A percentile compares a stretch with the other conserved stretches of the same genome.
Evolutionary conservation across 2,797 vertebrate species (phyloP).

Genomic region (Pantherophis vulpinus): DNA sequence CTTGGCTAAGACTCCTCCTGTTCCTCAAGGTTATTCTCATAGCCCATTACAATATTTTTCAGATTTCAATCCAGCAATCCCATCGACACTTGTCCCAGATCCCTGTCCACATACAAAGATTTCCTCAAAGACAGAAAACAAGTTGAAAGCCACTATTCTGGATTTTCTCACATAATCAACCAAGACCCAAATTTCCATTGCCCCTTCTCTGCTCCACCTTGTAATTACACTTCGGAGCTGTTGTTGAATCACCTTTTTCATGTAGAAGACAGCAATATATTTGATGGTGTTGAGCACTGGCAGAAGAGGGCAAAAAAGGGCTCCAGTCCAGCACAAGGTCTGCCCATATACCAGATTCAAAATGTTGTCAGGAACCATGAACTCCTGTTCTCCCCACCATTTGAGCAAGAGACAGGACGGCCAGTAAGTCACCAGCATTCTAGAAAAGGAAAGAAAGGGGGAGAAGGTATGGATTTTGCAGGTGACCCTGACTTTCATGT

Average conservation of each 20-base stretch:
- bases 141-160: neutral
- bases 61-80: neutral
- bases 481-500: neutral
- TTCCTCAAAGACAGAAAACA: neutral
- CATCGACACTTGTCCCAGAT: neutral
- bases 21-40: neutral
- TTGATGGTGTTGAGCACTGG: conserved; percentile 84
- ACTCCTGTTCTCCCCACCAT: conserved; percentile 81
- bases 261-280: conserved; percentile 83
- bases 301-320: conserved; percentile 86
- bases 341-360: conserved; percentile 85
- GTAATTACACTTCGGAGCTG: neutral
- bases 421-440: conserved; percentile 3
- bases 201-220: no score
- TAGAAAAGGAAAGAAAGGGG: neutral
- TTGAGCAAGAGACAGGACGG: conserved; percentile 68
- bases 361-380: conserved; percentile 80
- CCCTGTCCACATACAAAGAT: neutral
- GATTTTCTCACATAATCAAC: neutral
- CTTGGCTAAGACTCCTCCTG: neutral
- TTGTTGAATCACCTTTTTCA: conserved; percentile 78
- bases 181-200: neutral
- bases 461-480: neutral
- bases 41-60: neutral
- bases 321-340: conserved; percentile 87